Evolutionary conservation across 2,113 vertebrate genomes (phyloP), one percentile per base, ranked within the genome.

Genomic region (Epinephelus fuscoguttatus): DNA sequence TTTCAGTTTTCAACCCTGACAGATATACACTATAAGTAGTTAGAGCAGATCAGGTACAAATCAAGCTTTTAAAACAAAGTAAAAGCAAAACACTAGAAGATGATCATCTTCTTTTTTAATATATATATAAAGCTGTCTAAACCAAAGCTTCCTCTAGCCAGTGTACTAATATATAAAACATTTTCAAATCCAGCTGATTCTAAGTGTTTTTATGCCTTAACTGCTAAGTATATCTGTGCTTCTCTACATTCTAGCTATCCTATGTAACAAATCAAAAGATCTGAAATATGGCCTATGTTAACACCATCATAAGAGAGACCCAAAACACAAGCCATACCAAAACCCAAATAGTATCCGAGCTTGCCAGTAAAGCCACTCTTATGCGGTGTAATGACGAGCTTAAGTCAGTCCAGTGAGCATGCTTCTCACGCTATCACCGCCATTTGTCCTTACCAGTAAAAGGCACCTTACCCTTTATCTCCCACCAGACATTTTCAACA

Each of bases 371-470:
- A 74, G 82, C 70, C 73, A 25, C 81, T 87, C 86, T 78, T 89
- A 81, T 80, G 49, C 42, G 57, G 71, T 57, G 66, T 82, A 56
- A 73, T 67, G 49, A 74, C 30, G 21, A 76, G 78, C 80, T 88
- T 71, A 72, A 68, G 82, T 83, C 87, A 64, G 82, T 72, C 74
- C 84, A 71, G 84, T 81, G 75, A 81, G 87, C 92, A 96, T 96
- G 96, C 96, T 95, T 93, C 95, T 94, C 89, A 82, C 86, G 92
- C 93, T 90, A 92, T 88, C 25, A 62, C 64, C 84, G 63, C 75
- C 84, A 84, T 94, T 95, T 95, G 96, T 82, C 89, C 72, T 82
- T 80, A 94, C 95, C 93, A 93, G 94, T 92, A 94, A 96, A 97
- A 98, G 97, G 96, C 97, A 96, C 95, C 96, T 95, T 19, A 70